Evolutionary conservation across 2,797 vertebrate species (phyloP).

Genomic region (Rhinoraja longicauda): DNA sequence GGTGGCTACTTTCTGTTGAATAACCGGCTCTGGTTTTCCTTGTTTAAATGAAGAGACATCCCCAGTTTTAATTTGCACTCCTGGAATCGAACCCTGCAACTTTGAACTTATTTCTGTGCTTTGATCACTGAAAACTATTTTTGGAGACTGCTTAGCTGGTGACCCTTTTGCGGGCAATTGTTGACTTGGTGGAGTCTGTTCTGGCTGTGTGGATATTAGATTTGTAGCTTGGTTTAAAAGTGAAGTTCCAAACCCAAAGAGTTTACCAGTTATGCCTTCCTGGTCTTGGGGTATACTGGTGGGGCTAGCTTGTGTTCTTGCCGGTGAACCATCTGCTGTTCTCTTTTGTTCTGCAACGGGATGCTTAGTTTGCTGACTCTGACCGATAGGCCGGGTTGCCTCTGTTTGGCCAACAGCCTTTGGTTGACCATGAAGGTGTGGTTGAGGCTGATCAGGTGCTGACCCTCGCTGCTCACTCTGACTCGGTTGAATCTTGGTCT

Average conservation of each 20-base stretch:
- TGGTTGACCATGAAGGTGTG: conserved; percentile 50
- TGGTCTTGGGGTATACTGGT: conserved; percentile 63
- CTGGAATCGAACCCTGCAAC: conserved; percentile 54
- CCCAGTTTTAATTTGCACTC: conserved; percentile 46
- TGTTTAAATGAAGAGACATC: conserved; percentile 48
- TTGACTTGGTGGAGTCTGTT: conserved; percentile 68
- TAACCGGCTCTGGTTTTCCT: conserved; percentile 51
- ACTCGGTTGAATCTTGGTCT: conserved; percentile 42
- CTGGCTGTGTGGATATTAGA: conserved; percentile 86
- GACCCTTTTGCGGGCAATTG: conserved; percentile 70
- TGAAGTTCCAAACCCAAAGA: conserved; percentile 92
- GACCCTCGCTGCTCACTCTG: conserved; percentile 48
- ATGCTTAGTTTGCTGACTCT: conserved; percentile 66
- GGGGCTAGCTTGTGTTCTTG: conserved; percentile 59
- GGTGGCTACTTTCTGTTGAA: conserved; percentile 74
- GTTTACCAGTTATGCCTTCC: conserved; percentile 89
- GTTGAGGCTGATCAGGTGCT: conserved; percentile 44
- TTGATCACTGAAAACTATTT: conserved; percentile 76
- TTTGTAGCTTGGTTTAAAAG: conserved; percentile 94
- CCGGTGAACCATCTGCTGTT: conserved; percentile 67
- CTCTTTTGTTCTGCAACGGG: conserved; percentile 70
- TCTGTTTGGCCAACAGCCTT: conserved; percentile 76
- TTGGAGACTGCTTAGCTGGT: conserved; percentile 56
- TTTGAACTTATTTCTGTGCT: conserved; percentile 67
- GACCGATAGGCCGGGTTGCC: conserved; percentile 63